A percentile compares a stretch with the other conserved stretches of the same genome.
Conservation (phyloP, 2,888 invertebrate genomes). For the Dynastes maya region DNA sequence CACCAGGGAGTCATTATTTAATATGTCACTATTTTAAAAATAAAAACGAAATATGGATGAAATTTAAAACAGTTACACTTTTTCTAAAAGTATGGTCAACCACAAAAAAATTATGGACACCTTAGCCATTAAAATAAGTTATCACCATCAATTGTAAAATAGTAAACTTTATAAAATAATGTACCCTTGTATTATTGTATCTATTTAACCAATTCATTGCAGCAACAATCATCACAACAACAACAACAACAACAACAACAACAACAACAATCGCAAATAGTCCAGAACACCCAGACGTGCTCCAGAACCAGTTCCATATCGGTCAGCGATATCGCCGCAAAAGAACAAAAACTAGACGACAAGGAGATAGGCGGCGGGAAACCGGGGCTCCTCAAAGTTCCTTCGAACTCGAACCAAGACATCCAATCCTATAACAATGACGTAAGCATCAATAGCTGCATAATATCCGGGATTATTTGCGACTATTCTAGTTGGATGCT, state of each 20-base stretch:
- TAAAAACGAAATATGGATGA: no score
- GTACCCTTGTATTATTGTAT: no score
- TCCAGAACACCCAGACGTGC: slow-evolving; percentile 63
- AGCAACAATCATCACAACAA: slow-evolving; percentile 51
- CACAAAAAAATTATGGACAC: no score
- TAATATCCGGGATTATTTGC: not conserved
- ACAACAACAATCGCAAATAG: slow-evolving; percentile 60
- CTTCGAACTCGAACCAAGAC: slow-evolving; percentile 76
- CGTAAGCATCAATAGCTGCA: slow-evolving; percentile 59
- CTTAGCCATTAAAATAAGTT: no score
- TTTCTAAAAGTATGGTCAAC: no score
- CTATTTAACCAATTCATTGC: slow-evolving; percentile 11
- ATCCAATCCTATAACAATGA: slow-evolving; percentile 69
- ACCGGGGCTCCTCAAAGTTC: slow-evolving; percentile 75
- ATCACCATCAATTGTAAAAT: no score
- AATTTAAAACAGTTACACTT: no score
- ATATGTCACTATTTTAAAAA: no score
- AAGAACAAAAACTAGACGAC: slow-evolving; percentile 56
- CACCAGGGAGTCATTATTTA: no score
- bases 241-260: slow-evolving; percentile 51
- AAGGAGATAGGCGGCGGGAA: slow-evolving; percentile 69
- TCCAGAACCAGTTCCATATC: slow-evolving; percentile 67
- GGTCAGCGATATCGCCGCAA: slow-evolving; percentile 59
- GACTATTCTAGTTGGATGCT: not conserved
- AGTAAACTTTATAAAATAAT: no score